Evolutionary conservation across 2,888 invertebrate genomes (phyloP), one percentile per base, ranked within the genome.

Genomic region (Phalangium opilio): DNA sequence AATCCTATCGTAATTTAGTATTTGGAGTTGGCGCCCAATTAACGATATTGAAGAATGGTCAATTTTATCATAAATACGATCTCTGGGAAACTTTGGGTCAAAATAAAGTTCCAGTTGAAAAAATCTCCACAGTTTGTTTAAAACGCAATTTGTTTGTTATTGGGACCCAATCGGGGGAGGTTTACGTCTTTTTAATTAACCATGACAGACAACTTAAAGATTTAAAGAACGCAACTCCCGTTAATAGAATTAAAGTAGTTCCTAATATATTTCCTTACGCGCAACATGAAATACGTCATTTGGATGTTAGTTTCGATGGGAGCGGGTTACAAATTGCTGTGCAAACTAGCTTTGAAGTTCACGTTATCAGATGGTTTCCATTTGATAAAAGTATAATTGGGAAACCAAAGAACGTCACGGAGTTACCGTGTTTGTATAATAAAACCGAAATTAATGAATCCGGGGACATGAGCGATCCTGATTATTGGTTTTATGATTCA

Each of bases 401-500:
- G 2, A 19, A 10, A 15, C 39, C 39, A 18, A 39, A 39, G 15
- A 39, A 14, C 3, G 8, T 8, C 27, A 8, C 8, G 27, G 39
- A 39, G 15, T 19, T 39, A 14, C 39, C 39, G 2, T 39, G 39
- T 39, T 39, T 18, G 17, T 27, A 27, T 27, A 27, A 27, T 27
- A 27, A 27, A 27, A 27, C 5, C 8, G 27, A 27, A 27, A 27
- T 27, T 27, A 27, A 27, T 8, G 18, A 39, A 39, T 17, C 17
- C 11, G 39, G 19, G 11, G 19, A 39, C 11, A 14, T 39, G 15
- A 39, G 17, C 3, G 39, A 39, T 39, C 39, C 39, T 5, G 39
- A 39, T 39, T 39, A 39, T 39, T 39, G 39, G 39, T 39, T 39
- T 39, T 39, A 39, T 2, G 39, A 39, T 39, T 39, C 39, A 14